These are phyloP conservation scores for Leptothorax acervorum DNA, from an alignment of 2,888 invertebrate species.

Conservation along the genomic window DNA sequence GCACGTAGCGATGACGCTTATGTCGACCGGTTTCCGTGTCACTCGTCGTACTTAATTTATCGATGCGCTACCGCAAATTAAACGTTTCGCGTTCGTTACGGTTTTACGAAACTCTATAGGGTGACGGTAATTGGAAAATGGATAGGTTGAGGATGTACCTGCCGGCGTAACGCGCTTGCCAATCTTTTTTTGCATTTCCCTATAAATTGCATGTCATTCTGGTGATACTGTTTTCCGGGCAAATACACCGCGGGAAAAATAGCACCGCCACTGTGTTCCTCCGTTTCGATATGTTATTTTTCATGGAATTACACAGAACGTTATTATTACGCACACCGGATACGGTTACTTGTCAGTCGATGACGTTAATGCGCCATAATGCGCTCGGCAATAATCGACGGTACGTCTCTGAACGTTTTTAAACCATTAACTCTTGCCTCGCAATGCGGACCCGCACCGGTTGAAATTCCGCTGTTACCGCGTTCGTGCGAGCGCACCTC, in stretches of 20 bases:
- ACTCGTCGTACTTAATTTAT: constrained; percentile 67
- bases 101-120: constrained; percentile 64
- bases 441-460: constrained; percentile 12
- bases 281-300: constrained; percentile 36
- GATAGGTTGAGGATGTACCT: constrained; percentile 54
- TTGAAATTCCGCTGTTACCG: constrained; percentile 62
- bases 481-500: constrained; percentile 64
- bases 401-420: constrained; percentile 19
- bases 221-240: constrained; percentile 43
- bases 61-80: constrained; percentile 66
- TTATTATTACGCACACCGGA: constrained; percentile 30
- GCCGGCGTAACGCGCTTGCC: constrained; percentile 51
- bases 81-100: constrained; percentile 62
- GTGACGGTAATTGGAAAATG: constrained; percentile 64
- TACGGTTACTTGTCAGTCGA: constrained; percentile 32
- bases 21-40: constrained; percentile 59
- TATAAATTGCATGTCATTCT: constrained; percentile 55
- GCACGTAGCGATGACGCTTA: constrained; percentile 41
- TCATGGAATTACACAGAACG: constrained; percentile 24
- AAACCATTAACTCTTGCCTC: constrained; percentile 24
- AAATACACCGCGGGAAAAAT: constrained; percentile 53
- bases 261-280: constrained; percentile 26
- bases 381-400: constrained; percentile 14
- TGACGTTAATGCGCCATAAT: constrained; percentile 42
- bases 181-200: constrained; percentile 59